Conservation (phyloP, 2,888 invertebrate genomes). For the Hedya salicella region DNA sequence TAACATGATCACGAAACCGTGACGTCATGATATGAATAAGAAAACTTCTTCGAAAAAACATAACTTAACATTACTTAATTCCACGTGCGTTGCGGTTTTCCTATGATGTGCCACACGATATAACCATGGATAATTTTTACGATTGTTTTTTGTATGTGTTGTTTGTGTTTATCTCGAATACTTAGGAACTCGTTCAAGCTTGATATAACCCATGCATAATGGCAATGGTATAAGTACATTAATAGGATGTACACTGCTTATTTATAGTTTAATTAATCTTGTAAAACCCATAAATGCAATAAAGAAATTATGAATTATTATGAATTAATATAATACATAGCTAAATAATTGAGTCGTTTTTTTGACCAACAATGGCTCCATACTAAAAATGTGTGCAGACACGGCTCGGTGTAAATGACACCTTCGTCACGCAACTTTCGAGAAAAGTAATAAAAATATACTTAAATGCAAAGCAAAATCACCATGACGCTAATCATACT, state of each 20-base stretch:
- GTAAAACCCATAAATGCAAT: too few relatives aligned
- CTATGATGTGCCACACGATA: constrained; percentile 1
- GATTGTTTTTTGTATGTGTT: background rate
- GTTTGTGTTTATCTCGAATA: background rate
- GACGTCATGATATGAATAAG: constrained; percentile 1
- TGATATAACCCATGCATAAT: background rate
- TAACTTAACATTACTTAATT: background rate
- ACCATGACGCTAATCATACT: too few relatives aligned
- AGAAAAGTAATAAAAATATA: too few relatives aligned
- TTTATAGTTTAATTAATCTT: background rate
- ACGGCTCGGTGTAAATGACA: too few relatives aligned
- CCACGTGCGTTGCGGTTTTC: constrained; percentile 19
- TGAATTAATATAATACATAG: too few relatives aligned
- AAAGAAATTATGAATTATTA: too few relatives aligned
- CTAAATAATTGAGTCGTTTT: too few relatives aligned
- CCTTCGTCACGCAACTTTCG: too few relatives aligned
- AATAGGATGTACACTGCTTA: background rate
- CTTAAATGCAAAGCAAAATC: too few relatives aligned
- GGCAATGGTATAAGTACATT: background rate
- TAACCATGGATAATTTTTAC: background rate
- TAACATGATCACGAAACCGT: background rate
- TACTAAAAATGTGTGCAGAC: too few relatives aligned
- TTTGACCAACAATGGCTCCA: too few relatives aligned
- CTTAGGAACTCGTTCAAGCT: background rate
- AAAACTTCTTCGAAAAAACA: background rate